phyloP scores from a whole-genome alignment of 2,113 vertebrate species.

The Leuciscus idus region DNA sequence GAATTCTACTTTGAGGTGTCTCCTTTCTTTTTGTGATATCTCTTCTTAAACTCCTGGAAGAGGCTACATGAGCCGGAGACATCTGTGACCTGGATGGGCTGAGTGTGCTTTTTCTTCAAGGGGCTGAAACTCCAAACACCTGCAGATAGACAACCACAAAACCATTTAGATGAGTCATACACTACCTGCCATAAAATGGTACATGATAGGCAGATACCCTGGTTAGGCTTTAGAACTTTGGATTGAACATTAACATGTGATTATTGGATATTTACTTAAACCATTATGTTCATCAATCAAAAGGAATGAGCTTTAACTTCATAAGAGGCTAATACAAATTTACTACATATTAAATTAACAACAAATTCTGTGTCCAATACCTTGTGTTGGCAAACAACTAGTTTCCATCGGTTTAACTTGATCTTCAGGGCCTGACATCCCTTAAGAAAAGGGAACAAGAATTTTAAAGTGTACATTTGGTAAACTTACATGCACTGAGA shows the following conservation, averaged over 20 bases:
- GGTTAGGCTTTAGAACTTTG: too few species aligned
- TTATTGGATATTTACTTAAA: too few species aligned
- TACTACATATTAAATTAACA: background rate
- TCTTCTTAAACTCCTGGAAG: conserved; percentile 67
- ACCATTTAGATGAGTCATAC: background rate
- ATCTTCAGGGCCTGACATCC: background rate
- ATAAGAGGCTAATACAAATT: too few species aligned
- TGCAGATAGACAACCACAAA: conserved; percentile 15
- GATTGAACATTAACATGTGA: too few species aligned
- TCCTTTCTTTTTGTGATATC: conserved; percentile 56
- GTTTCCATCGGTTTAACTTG: background rate
- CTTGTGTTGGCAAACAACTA: background rate
- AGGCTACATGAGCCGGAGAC: conserved; percentile 8
- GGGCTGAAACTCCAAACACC: conserved; percentile 57
- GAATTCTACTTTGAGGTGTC: background rate
- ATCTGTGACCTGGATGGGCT: background rate
- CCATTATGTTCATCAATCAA: background rate
- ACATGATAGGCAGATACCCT: background rate
- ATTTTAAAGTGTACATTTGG: background rate
- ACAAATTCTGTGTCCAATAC: background rate
- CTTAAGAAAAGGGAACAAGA: background rate
- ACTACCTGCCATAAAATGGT: background rate
- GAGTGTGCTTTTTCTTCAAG: conserved; percentile 34
- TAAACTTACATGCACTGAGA: background rate
- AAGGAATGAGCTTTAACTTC: background rate